Base-by-base conservation (phyloP, 2,113 vertebrate genomes). In the Plotosus lineatus region DNA sequence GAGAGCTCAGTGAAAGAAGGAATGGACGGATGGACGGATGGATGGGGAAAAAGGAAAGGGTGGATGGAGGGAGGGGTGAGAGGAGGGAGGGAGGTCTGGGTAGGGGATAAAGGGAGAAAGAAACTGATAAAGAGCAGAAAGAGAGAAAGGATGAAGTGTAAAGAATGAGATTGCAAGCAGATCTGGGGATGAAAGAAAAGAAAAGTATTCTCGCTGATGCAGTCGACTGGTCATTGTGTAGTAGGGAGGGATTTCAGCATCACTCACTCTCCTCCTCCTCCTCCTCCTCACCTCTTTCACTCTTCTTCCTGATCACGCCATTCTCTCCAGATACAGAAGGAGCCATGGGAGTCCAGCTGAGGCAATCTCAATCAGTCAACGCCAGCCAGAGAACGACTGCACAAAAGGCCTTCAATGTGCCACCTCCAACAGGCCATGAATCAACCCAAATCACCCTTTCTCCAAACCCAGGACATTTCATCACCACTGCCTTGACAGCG, bases 361-460 rank as follows among this genome's bases (percentile, higher is more conserved):
- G 17, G 66, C 81, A 80, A 83, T 85, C 78, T 74, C 81, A 83
- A 83, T 85, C 84, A 85, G 78, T 77, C 81, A 80, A 21, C 44
- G 50, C 73, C 84, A 66, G 77, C 51, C 8, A 72, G 40, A 58
- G 72, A 68, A 73, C 38, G 36, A 53, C 28, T 46, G 55, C 80
- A 79, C 84, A 82, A 85, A 80, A 82, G 72, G 74, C 33, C 73
- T 38, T 77, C 73, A 66, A 58, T 78, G 75, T 58, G 56, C 75
- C n/a, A 81, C 65, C 65, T 55, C 58, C 38, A 55, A 31, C 28
- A 66, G 71, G 48, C 42, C 56, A 77, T 83, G 78, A 83, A 85
- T 85, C 84, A 83, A 77, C 78, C 63, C 84, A 80, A 85, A 83
- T 83, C 78, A 80, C 81, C 23, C 72, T 1, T 63, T 33, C 75